Evolutionary conservation across 2,888 invertebrate species (phyloP), one percentile per base, ranked within the genome.

Genomic region (Limnephilus lunatus): DNA sequence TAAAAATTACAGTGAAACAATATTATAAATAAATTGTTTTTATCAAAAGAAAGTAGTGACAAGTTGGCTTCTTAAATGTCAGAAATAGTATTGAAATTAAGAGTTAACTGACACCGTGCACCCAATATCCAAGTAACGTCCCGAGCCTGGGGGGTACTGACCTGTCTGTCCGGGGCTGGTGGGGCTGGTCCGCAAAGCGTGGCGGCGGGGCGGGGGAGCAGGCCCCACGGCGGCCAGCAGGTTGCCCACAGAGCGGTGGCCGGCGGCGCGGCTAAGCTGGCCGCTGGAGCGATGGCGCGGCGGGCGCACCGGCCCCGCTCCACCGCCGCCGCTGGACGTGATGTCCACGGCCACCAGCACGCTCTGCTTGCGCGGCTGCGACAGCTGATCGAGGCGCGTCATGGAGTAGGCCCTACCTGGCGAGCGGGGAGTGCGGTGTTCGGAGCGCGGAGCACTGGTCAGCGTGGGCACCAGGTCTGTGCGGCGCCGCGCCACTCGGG

Each of bases 361-460:
- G 93, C 95, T 94, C 94, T 95, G 95, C 95, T 90, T 92, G 94
- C 97, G 96, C 94, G 98, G 98, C 96, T 97, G 97, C 94, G 98
- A 97, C 95, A 98, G 97, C 95, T 97, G 97, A 97, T 99, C 99
- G 96, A 99, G 97, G 94, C 99, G 97, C 95, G 98, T 98, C 98
- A 99, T 98, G 95, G 98, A 98, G 96, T 98, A 98, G 95, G 98
- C 98, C 97, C 98, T 98, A 97, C 98, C 98, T 97, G 97, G 97
- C 93, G 94, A 91, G 89, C 92, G 93, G 30, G 94, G 92, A 35
- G 92, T 89, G 68, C 93, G 92, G 15, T 68, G 91, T 90, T 90
- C 91, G 32, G 95, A 95, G 94, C 95, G 95, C 94, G 96, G 96
- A 95, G 95, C 95, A 94, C 96, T 95, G 94, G 96, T 95, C 95